A percentile compares a stretch with the other conserved stretches of the same genome.
These are phyloP conservation scores for Setophaga coronata DNA, from an alignment of 2,113 vertebrate genomes.

Conservation along the genomic window DNA sequence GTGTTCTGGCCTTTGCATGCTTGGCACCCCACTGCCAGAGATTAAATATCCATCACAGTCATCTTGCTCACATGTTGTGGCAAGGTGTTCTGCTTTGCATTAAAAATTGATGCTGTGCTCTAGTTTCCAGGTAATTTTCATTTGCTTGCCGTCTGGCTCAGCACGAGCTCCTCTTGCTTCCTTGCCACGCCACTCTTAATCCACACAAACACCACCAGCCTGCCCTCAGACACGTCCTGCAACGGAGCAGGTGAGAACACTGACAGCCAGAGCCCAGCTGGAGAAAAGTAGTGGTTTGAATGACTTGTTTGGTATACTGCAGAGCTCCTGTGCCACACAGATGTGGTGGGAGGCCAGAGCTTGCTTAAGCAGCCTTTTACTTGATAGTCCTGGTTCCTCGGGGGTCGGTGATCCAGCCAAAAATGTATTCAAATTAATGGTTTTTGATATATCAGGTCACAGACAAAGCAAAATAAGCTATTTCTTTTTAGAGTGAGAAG, in stretches of 20 bases:
- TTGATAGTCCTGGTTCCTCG: background rate
- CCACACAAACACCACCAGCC: background rate
- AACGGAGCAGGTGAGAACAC: background rate
- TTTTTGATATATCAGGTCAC: background rate
- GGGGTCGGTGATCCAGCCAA: background rate
- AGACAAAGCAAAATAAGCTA: background rate
- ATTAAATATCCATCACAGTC: background rate
- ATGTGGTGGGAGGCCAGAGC: background rate
- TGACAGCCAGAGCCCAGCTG: background rate
- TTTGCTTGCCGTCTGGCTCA: background rate
- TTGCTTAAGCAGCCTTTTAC: background rate
- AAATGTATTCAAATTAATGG: background rate
- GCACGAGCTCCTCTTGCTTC: background rate
- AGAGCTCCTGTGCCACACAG: background rate
- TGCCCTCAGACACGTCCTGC: background rate
- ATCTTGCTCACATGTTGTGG: background rate
- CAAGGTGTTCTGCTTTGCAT: slow-evolving; percentile 19
- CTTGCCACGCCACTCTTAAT: background rate
- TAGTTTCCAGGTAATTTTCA: background rate
- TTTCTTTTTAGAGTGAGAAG: background rate
- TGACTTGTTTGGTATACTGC: background rate
- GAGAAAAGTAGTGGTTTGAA: background rate
- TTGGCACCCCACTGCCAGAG: background rate
- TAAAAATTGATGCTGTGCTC: slow-evolving; percentile 33
- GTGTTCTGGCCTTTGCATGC: background rate